These are phyloP conservation scores for Diphyllodes magnificus DNA, from an alignment of 2,113 vertebrate genomes.

Conservation along the genomic window DNA sequence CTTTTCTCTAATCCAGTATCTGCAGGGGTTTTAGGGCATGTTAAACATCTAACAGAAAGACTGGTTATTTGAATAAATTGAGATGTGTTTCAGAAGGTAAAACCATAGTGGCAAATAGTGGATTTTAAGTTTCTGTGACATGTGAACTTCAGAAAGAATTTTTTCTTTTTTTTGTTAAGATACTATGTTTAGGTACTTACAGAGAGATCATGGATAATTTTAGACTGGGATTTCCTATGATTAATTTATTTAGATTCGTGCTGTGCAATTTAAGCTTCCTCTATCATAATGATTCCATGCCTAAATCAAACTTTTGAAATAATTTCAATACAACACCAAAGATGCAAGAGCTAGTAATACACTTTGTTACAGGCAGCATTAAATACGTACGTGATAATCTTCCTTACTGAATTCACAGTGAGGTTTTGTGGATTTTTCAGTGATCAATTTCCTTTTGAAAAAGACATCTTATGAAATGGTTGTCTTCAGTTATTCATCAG, in stretches of 20 bases:
- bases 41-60: neutral
- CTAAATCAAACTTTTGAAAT: neutral
- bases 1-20: neutral
- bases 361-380: neutral
- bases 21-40: accelerated
- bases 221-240: neutral
- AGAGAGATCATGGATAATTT: neutral
- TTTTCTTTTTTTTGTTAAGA: neutral
- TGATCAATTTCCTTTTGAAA: neutral
- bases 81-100: neutral
- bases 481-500: neutral
- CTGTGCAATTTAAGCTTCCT: neutral
- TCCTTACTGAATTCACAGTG: neutral
- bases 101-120: neutral
- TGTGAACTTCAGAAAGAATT: neutral
- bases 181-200: neutral
- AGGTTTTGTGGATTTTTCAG: neutral
- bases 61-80: neutral
- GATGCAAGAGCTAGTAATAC: neutral
- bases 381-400: neutral
- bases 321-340: neutral
- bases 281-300: neutral
- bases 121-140: neutral
- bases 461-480: neutral
- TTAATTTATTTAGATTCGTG: neutral